Base-by-base conservation (phyloP, 2,113 vertebrate genomes). In the Leucopternis melanops region DNA sequence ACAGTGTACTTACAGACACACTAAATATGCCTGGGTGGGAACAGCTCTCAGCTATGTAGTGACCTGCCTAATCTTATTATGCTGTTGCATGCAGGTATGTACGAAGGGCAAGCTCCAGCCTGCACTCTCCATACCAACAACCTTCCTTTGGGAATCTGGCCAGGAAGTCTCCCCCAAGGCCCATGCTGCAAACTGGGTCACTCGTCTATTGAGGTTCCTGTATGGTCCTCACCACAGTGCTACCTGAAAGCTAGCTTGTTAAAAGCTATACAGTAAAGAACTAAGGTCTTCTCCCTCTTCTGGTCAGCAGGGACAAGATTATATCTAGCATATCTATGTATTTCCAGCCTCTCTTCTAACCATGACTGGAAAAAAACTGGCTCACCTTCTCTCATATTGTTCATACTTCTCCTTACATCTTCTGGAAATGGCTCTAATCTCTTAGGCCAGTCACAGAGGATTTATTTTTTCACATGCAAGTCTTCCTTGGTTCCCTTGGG, bases 61-160 rank as follows among this genome's bases (percentile, higher is more conserved):
- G 81, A 97, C 93, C 96, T 96, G 96, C 90, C 94, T 92, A 95
- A 96, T 97, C 96, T 94, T 81, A 94, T 96, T 92, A 90, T 0
- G 13, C 86, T 90, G 45, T 88, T 96, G 94, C 90, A 96, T 67
- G 75, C 96, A 96, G 94, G 95, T 96, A 96, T 97, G 96, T 92
- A 78, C 34, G 67, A 81, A 88, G 75, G 82, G 59, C 96, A 96
- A 86, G 96, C 95, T 96, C 71, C 92, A 96, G 93, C 95, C 92
- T 96, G 96, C 69, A 52, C 63, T 40, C 78, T 34, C 92, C 67
- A 90, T 81, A 88, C 75, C 85, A 90, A 81, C 50, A 94, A 38
- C 38, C 8, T 90, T 96, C 81, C 86, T 55, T 90, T 71, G 69
- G 96, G 95, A 96, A 93, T 94, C 75, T 63, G 86, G 75, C 95